These are phyloP conservation scores for Ceriagrion tenellum DNA, from an alignment of 2,888 invertebrate species.

Conservation along the genomic window DNA sequence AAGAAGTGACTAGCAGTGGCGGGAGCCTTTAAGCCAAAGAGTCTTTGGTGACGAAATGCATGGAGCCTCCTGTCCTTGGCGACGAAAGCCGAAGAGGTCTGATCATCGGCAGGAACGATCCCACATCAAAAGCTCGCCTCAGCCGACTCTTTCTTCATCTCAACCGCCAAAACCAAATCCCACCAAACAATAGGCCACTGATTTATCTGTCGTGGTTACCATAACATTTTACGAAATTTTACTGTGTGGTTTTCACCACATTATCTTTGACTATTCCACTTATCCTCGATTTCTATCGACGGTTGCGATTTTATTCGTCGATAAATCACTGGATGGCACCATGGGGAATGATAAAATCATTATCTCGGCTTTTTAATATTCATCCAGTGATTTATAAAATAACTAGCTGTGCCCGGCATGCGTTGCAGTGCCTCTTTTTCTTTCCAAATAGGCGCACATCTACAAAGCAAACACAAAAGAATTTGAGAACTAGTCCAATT, in stretches of 20 bases:
- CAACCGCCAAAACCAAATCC: background rate
- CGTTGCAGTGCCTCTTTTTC: no score
- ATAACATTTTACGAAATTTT: background rate
- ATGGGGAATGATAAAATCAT: background rate
- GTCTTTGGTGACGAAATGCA: slow-evolving; percentile 5
- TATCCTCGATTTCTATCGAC: background rate
- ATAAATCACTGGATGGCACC: background rate
- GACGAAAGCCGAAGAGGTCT: background rate
- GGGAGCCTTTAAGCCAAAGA: background rate
- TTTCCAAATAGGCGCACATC: no score
- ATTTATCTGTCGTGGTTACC: background rate
- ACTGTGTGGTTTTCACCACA: background rate
- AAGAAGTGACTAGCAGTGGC: background rate
- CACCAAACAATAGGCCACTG: background rate
- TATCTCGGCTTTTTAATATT: background rate
- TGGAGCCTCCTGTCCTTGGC: slow-evolving; percentile 1
- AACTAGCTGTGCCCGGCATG: no score
- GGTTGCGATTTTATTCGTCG: background rate
- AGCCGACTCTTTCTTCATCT: background rate
- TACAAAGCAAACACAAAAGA: no score
- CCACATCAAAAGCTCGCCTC: background rate
- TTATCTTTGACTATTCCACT: background rate
- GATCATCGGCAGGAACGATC: background rate
- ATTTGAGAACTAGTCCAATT: no score
- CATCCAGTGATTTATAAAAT: background rate